These are phyloP conservation scores for Bombus difficillimus DNA, from an alignment of 1,140 invertebrate species.

Conservation along the genomic window DNA sequence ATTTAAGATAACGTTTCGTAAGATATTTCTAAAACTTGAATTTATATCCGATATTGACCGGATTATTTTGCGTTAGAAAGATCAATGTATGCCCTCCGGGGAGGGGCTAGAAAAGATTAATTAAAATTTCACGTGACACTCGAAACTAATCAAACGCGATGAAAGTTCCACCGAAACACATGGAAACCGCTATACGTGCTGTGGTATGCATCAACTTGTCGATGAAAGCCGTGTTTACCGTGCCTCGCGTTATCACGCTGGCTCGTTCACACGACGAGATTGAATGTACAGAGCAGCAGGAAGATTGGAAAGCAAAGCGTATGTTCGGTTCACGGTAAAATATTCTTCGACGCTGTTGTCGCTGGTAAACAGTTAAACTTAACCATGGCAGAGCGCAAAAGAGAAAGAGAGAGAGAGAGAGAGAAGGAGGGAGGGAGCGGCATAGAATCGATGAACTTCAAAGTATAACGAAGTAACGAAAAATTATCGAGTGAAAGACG, in stretches of 20 bases:
- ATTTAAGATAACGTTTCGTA: background rate
- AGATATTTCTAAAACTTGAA: background rate
- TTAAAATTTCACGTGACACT: background rate
- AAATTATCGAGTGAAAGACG: slow-evolving; percentile 2
- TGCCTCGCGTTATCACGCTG: slow-evolving; percentile 45
- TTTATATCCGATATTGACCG: too few relatives aligned
- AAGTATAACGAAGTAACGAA: background rate
- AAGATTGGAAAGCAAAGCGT: slow-evolving; percentile 4
- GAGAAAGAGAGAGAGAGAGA: background rate
- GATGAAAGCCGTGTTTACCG: slow-evolving; percentile 49
- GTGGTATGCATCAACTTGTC: slow-evolving; percentile 32
- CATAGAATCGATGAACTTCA: background rate
- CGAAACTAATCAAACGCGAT: background rate
- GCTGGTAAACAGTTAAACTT: too few relatives aligned
- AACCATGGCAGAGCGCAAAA: too few relatives aligned
- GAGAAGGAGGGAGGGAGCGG: background rate
- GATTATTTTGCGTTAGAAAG: too few relatives aligned
- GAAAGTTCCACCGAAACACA: slow-evolving; percentile 7
- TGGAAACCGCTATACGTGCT: slow-evolving; percentile 31
- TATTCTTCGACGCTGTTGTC: background rate
- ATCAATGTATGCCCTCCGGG: too few relatives aligned
- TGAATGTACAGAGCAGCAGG: slow-evolving; percentile 64
- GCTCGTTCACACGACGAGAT: slow-evolving; percentile 54
- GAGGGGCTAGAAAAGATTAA: background rate
- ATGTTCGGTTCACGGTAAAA: background rate